These are phyloP conservation scores for Chroicocephalus ridibundus DNA, from an alignment of 2,113 vertebrate genomes.

Conservation along the genomic window DNA sequence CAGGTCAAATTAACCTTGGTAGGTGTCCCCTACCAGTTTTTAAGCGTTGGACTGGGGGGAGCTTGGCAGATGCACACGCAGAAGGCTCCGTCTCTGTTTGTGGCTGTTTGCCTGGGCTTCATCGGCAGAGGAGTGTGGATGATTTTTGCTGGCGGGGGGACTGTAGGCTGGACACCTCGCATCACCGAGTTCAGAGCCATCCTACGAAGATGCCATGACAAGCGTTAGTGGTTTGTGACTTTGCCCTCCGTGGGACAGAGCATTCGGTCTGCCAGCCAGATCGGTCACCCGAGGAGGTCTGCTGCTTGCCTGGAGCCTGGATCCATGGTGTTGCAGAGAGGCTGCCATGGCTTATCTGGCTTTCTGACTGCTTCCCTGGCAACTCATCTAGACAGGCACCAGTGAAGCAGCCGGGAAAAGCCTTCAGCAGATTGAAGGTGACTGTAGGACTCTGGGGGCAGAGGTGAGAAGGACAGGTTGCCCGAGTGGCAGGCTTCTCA, in stretches of 20 bases:
- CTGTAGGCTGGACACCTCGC: neutral
- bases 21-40: slow-evolving; percentile 3
- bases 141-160: neutral
- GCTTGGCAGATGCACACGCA: slow-evolving; percentile 15
- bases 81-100: accelerated
- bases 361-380: neutral
- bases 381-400: neutral
- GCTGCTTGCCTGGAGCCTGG: neutral
- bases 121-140: neutral
- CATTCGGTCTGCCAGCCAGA: neutral
- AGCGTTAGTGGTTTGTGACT: neutral
- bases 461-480: neutral
- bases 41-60: neutral
- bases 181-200: neutral
- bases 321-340: neutral
- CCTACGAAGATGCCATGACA: neutral
- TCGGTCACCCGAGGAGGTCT: neutral
- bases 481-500: neutral
- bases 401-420: neutral
- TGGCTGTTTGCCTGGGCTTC: slow-evolving; percentile 6
- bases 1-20: slow-evolving; percentile 60
- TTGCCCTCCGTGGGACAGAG: neutral
- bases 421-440: neutral
- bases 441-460: neutral
- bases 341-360: neutral